Evolutionary conservation across 2,113 vertebrate genomes (phyloP).

Genomic region (Monopterus albus): DNA sequence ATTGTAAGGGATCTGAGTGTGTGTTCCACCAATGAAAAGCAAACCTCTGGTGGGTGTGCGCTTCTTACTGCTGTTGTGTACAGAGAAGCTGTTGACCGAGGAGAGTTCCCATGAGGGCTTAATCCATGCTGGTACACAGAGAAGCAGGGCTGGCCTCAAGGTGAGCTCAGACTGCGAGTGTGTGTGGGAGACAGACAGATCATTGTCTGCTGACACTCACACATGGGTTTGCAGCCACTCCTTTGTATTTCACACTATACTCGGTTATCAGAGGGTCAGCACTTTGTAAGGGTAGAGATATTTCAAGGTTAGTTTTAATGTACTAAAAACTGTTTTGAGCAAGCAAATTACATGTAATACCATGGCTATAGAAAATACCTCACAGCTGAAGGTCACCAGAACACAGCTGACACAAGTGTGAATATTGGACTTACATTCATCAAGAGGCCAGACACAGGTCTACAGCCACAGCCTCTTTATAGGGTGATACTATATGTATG

Average conservation of each 20-base stretch:
- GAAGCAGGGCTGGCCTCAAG: slow-evolving; percentile 30
- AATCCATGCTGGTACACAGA: slow-evolving; percentile 40
- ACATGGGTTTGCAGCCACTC: slow-evolving; percentile 15
- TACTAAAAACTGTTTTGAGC: too few species aligned
- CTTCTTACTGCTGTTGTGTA: neutral
- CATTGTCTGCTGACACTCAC: slow-evolving; percentile 9
- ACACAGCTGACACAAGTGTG: too few species aligned
- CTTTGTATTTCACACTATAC: slow-evolving; percentile 35
- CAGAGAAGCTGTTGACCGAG: slow-evolving; percentile 42
- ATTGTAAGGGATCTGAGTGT: too few species aligned
- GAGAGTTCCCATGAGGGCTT: slow-evolving; percentile 32
- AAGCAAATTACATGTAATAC: neutral
- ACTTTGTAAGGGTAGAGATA: slow-evolving; percentile 1
- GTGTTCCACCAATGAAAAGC: too few species aligned
- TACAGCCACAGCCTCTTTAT: too few species aligned
- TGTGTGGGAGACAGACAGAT: slow-evolving; percentile 4
- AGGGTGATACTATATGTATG: too few species aligned
- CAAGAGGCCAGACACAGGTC: too few species aligned
- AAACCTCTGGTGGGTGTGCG: neutral
- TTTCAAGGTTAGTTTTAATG: neutral
- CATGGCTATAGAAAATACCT: too few species aligned
- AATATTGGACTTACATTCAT: too few species aligned
- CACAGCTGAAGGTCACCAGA: too few species aligned
- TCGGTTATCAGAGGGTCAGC: slow-evolving; percentile 58
- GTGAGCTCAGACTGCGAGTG: slow-evolving; percentile 22